phyloP scores from a whole-genome alignment of 2,113 vertebrate genomes.

The Melanotaenia duboulayi region DNA sequence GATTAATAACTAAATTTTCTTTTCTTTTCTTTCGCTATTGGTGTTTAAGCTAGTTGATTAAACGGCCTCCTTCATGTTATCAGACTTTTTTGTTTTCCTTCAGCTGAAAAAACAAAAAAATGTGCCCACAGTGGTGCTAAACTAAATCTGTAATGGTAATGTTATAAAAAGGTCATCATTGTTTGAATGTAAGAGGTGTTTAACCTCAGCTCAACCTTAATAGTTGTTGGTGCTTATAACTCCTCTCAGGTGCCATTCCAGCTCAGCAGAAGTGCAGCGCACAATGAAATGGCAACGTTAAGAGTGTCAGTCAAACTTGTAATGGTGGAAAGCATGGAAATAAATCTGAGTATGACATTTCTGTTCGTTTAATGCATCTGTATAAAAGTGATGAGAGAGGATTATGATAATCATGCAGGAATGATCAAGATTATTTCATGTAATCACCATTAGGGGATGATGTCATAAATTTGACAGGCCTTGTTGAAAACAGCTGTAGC shows the following conservation, averaged over 20 bases:
- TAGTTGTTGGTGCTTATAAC: too few species aligned
- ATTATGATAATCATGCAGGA: not conserved
- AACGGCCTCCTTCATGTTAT: too few species aligned
- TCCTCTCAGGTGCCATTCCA: too few species aligned
- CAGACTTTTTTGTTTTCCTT: not conserved
- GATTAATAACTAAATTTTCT: not conserved
- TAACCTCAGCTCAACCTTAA: too few species aligned
- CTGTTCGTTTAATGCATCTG: not conserved
- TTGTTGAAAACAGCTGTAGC: not conserved
- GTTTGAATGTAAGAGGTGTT: too few species aligned
- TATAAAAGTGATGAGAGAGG: not conserved
- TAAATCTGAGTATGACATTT: not conserved
- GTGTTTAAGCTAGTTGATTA: not conserved
- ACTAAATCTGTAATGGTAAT: too few species aligned
- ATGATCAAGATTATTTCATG: not conserved
- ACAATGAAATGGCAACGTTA: too few species aligned
- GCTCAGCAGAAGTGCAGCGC: too few species aligned
- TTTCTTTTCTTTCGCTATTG: not conserved
- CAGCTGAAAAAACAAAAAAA: not conserved
- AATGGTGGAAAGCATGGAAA: too few species aligned
- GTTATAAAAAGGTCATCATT: too few species aligned
- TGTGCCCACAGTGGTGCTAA: too few species aligned
- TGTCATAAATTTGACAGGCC: not conserved
- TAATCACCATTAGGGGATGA: not conserved
- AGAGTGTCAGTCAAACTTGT: too few species aligned